A percentile compares a stretch with the other conserved stretches of the same genome.
phyloP scores from a whole-genome alignment of 2,888 invertebrate genomes.

The Platycheirus albimanus region DNA sequence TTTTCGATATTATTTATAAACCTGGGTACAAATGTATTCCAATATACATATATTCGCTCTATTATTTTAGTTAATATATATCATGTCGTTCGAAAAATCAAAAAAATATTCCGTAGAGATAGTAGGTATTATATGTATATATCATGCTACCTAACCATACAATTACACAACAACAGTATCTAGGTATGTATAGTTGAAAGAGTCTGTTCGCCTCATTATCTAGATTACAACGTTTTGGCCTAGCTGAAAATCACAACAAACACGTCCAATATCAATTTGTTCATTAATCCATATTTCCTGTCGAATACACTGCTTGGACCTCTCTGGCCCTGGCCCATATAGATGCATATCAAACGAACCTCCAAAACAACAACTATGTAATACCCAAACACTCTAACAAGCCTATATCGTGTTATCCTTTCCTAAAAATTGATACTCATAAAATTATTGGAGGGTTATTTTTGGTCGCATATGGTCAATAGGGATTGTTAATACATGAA shows the following conservation, averaged over 20 bases:
- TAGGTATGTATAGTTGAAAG: not conserved
- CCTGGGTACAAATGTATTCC: too few species aligned
- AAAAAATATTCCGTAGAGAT: too few species aligned
- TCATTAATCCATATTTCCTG: slow-evolving; percentile 40
- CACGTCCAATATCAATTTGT: slow-evolving; percentile 49
- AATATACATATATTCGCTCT: too few species aligned
- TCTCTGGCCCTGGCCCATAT: not conserved
- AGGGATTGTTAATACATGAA: slow-evolving; percentile 64
- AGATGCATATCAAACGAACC: slow-evolving; percentile 37
- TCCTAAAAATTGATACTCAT: slow-evolving; percentile 48
- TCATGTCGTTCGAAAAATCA: too few species aligned
- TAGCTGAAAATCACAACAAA: slow-evolving; percentile 26
- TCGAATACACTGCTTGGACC: slow-evolving; percentile 1
- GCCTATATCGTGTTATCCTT: not conserved
- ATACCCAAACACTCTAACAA: slow-evolving; percentile 2
- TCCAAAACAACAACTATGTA: not conserved
- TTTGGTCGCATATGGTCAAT: slow-evolving; percentile 65
- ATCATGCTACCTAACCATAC: not conserved
- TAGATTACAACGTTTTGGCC: not conserved
- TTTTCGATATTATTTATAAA: too few species aligned
- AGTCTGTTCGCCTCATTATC: not conserved
- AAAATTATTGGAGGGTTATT: slow-evolving; percentile 68
- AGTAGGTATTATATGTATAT: too few species aligned
- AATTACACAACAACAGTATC: not conserved
- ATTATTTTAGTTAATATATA: too few species aligned